Base-by-base conservation (phyloP, 2,888 invertebrate species). In the Tanypteryx hageni region DNA sequence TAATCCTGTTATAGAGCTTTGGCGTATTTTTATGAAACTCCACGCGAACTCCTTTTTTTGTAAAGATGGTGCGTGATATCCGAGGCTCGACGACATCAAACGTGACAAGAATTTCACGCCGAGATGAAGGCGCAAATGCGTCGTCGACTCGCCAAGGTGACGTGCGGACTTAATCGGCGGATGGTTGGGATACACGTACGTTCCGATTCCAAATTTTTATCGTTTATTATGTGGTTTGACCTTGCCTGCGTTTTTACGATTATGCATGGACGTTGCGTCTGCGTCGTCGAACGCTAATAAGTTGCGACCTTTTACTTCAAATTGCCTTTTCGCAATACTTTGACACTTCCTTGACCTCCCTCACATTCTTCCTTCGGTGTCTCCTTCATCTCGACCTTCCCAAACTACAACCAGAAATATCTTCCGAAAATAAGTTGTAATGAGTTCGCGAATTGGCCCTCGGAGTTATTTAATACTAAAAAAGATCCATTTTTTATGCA, bases 181-280 rank as follows among this genome's bases (percentile, higher is more conserved):
- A 10, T 22, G 31, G 83, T 83, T 44, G 56, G 83, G 56, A 27
- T 56, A n/a, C n/a, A n/a, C 57, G n/a, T 14, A n/a, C 57, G n/a
- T 14, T 16, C 57, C 57, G 83, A 44, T 44, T 13, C 83, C 57
- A 56, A 83, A 83, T 83, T 56, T n/a, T 44, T 44, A 16, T 31
- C 83, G 56, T 83, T 83, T 83, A 56, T 83, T 57, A 83, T 56
- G n/a, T 9, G 4, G 57, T n/a, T 56, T 57, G 83, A 11, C 83
- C 83, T 83, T 83, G 83, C 83, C 56, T 57, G 18, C 44, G 31
- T 7, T 8, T 56, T 57, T 83, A 44, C 44, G 57, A 83, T 83
- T 83, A 83, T 83, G 83, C 57, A 83, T n/a, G 83, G 11, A 57
- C 44, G 56, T 57, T 57, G 83, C 57, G 83, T 83, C n/a, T 44